phyloP scores from a whole-genome alignment of 2,888 invertebrate genomes.

The Caenorhabditis japonica region DNA sequence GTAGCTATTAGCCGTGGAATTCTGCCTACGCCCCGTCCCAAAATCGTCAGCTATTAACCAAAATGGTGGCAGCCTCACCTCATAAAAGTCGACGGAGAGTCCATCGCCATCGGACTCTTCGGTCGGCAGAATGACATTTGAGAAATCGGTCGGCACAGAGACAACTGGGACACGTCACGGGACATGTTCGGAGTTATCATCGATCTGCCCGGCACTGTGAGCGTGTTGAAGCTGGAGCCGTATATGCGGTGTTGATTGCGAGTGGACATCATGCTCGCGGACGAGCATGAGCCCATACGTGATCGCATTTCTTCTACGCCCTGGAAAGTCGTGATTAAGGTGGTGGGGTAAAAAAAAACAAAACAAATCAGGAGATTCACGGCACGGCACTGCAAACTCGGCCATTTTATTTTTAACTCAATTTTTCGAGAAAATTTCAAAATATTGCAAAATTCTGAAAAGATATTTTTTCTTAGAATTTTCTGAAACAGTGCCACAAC shows the following conservation, averaged over 20 bases:
- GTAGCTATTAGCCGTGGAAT: no score
- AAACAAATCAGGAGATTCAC: neutral
- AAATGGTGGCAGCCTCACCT: constrained; percentile 1
- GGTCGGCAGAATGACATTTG: constrained; percentile 56
- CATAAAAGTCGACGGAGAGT: constrained; percentile 43
- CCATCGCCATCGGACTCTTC: constrained; percentile 56
- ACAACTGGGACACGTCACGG: constrained; percentile 66
- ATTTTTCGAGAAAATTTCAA: no score
- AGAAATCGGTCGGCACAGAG: constrained; percentile 57
- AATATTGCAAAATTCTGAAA: no score
- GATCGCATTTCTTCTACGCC: constrained; percentile 66
- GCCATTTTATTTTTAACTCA: no score
- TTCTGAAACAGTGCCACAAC: no score
- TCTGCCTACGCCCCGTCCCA: no score
- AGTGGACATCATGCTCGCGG: constrained; percentile 66
- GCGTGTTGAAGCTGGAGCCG: constrained; percentile 64
- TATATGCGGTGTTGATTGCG: constrained; percentile 64
- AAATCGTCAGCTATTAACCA: no score
- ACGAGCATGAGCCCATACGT: constrained; percentile 65
- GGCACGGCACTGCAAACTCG: neutral
- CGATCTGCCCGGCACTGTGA: constrained; percentile 67
- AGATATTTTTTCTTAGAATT: no score
- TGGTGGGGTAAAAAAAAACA: neutral
- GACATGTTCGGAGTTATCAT: constrained; percentile 71
- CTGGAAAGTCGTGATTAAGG: constrained; percentile 35